Percentiles rank a stretch among this genome's conserved stretches.
Evolutionary conservation across 2,797 vertebrate species (phyloP).

Genomic region (Scomberomorus guttatus): DNA sequence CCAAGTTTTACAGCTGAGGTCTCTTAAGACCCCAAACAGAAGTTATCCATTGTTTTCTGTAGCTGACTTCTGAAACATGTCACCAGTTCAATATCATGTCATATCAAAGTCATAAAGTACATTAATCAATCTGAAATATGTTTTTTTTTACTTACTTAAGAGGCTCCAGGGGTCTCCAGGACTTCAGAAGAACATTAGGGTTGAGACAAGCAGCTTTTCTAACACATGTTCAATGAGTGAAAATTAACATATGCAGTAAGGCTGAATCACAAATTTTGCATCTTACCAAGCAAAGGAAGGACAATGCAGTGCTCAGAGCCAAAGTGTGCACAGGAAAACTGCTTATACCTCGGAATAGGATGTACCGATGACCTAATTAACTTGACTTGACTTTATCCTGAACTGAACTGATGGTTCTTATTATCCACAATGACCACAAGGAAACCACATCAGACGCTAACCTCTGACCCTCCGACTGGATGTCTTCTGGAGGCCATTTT

Average conservation of each 20-base stretch:
- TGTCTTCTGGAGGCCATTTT: conserved; percentile 15
- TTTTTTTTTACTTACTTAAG: neutral
- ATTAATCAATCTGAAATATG: neutral
- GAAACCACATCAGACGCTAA: conserved; percentile 38
- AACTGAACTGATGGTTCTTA: conserved; percentile 16
- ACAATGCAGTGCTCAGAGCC: neutral
- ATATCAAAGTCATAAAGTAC: neutral
- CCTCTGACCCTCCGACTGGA: conserved; percentile 30
- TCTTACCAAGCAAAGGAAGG: neutral
- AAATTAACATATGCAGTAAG: no score
- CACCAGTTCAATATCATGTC: neutral
- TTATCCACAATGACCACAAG: conserved; percentile 36
- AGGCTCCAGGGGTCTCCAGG: neutral
- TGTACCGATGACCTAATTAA: neutral
- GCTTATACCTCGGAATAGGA: neutral
- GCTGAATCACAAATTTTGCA: neutral
- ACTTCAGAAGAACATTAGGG: neutral
- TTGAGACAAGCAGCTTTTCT: conserved; percentile 3
- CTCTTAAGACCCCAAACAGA: neutral
- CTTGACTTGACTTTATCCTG: conserved; percentile 15
- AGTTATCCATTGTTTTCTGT: conserved; percentile 2
- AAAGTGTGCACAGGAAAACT: neutral
- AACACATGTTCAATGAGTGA: no score
- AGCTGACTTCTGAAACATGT: neutral
- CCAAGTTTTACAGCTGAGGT: neutral